Evolutionary conservation across 2,113 vertebrate genomes (phyloP), one percentile per base, ranked within the genome.

Genomic region (Podarcis cretensis): DNA sequence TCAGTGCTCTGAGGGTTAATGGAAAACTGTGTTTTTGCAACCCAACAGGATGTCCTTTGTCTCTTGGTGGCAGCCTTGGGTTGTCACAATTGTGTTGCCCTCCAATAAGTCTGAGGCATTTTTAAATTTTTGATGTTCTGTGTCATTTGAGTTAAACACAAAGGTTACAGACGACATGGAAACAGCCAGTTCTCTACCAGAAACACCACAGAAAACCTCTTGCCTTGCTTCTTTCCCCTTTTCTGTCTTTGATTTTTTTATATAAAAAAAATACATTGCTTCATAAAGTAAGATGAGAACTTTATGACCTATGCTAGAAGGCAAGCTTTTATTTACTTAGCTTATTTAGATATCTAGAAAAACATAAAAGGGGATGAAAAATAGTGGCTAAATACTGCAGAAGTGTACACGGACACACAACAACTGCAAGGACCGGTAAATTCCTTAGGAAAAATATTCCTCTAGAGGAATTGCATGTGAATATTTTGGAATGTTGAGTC

Each of bases 81-180:
- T 63, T n/a, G 37, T 27, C 43, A 63, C 59, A 87, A 43, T 13
- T 37, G 63, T 14, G 10, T 74, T 43, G 80, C 68, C 21, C 69
- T 63, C 69, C 59, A 3, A n/a, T 59, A 63, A 32, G 6, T 88
- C n/a, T 75, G 79, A 65, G 71, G 86, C 79, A 32, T 75, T 88
- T 65, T 82, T 40, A 43, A 75, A 87, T 75, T 63, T 82, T 87
- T 88, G 69, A 82, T 88, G 79, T 8, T 69, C 69, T 59, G 54
- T 65, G 79, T 82, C 54, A 75, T 40, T 75, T 73, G 68, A 88
- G 79, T 82, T 88, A 81, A 88, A 81, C 25, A 5, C 43, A 81
- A 87, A 87, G 78, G 66, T 87, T 73, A 73, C 66, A 30, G 9
- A 87, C 32, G 71, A 73, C n/a, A 73, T 20, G 14, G 48, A 18